Percentiles rank a stretch among this genome's conserved stretches.
These are phyloP conservation scores for Protonibea diacanthus DNA, from an alignment of 2,797 vertebrate genomes.

Conservation along the genomic window DNA sequence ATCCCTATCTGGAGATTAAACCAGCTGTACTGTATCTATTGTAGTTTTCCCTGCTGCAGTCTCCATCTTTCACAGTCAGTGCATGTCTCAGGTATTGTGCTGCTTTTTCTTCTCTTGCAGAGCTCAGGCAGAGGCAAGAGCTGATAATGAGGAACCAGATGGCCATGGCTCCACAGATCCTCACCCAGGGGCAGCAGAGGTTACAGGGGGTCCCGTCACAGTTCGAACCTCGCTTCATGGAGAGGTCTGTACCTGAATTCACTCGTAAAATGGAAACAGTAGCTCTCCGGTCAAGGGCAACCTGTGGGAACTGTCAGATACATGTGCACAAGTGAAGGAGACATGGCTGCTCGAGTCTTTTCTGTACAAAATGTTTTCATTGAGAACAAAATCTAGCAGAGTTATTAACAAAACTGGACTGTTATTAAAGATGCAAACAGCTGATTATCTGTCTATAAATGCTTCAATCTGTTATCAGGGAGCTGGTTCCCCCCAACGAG, in stretches of 20 bases:
- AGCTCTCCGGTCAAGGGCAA: constrained; percentile 7
- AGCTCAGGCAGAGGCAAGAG: constrained; percentile 92
- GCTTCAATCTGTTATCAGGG: constrained; percentile 78
- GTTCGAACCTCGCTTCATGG: constrained; percentile 90
- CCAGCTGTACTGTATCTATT: constrained; percentile 4
- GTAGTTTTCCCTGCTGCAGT: constrained; percentile 2
- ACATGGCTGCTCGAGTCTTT: neutral
- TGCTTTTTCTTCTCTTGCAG: constrained; percentile 75
- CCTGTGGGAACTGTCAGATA: neutral
- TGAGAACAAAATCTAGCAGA: neutral
- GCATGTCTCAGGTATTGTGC: constrained; percentile 19
- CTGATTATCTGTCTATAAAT: neutral
- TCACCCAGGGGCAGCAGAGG: constrained; percentile 89
- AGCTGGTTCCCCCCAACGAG: constrained; percentile 88
- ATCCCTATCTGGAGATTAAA: neutral
- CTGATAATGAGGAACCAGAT: constrained; percentile 94
- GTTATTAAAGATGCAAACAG: neutral
- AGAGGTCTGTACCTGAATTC: constrained; percentile 85
- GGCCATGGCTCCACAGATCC: constrained; percentile 91
- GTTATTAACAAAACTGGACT: neutral
- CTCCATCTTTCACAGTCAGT: constrained; percentile 34
- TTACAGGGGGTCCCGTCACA: constrained; percentile 88
- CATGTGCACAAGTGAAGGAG: neutral
- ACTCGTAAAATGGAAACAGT: constrained; percentile 14
- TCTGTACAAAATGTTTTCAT: constrained; percentile 5